Percentiles rank a stretch among this genome's conserved stretches.
These are phyloP conservation scores for Andinoacara biseriatus DNA, from an alignment of 2,113 vertebrate species.

Conservation along the genomic window DNA sequence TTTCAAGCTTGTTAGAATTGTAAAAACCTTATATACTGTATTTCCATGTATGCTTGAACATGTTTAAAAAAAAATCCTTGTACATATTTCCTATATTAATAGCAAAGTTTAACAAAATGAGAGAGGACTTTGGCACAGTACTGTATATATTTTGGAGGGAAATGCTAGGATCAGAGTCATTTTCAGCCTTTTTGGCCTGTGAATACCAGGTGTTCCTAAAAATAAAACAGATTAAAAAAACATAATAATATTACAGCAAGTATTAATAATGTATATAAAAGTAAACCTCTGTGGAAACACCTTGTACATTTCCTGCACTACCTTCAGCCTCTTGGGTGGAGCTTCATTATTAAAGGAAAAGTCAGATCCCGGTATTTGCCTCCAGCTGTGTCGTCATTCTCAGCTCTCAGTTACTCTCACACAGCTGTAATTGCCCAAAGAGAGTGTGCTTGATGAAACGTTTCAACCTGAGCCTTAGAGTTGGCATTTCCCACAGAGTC, in stretches of 20 bases:
- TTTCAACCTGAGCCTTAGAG: background rate
- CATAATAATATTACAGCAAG: slow-evolving; percentile 27
- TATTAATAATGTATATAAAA: slow-evolving; percentile 31
- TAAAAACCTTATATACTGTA: background rate
- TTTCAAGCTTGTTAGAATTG: slow-evolving; percentile 3
- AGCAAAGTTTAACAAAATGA: accelerated
- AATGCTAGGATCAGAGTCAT: background rate
- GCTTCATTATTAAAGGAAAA: slow-evolving; percentile 38
- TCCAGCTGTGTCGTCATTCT: slow-evolving; percentile 1
- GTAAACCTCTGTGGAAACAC: slow-evolving; percentile 32
- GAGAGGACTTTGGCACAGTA: background rate
- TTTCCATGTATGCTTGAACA: background rate
- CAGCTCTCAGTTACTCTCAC: slow-evolving; percentile 3
- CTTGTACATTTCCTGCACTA: background rate
- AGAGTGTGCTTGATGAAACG: slow-evolving; percentile 29
- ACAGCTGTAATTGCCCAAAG: slow-evolving; percentile 18
- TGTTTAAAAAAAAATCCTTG: background rate
- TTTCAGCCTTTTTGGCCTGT: background rate
- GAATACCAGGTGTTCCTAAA: slow-evolving; percentile 12
- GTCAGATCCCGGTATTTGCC: background rate
- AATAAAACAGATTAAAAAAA: background rate
- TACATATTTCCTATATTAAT: background rate
- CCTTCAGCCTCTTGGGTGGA: background rate
- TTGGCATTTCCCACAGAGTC: background rate
- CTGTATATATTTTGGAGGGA: accelerated